Evolutionary conservation across 2,113 vertebrate genomes (phyloP).

Genomic region (Campylomormyrus numenius): DNA sequence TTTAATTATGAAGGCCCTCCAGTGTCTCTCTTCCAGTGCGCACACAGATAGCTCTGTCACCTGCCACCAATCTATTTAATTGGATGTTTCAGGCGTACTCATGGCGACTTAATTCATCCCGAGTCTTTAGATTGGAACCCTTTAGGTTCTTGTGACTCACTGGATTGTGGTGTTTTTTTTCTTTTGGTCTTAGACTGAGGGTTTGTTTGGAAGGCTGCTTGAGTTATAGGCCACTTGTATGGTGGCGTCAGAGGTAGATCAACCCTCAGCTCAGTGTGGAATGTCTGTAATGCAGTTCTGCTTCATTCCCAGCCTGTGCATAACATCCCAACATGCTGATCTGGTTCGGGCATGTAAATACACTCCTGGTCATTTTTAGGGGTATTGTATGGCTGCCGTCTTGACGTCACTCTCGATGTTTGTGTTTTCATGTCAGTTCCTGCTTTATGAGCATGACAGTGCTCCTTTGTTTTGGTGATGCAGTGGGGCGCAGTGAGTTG

Average conservation of each 20-base stretch:
- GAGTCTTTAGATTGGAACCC: not conserved
- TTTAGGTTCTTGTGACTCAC: not conserved
- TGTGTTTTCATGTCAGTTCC: not conserved
- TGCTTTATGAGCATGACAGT: not conserved
- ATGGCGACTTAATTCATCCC: not conserved
- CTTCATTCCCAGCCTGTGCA: not conserved
- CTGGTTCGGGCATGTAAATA: not conserved
- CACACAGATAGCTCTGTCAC: not conserved
- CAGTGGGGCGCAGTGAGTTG: not conserved
- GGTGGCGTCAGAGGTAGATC: not conserved
- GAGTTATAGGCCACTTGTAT: not conserved
- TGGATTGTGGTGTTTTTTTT: not conserved
- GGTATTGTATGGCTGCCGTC: not conserved
- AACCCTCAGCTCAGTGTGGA: not conserved
- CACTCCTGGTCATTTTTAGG: not conserved
- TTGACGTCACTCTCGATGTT: not conserved
- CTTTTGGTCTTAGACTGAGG: not conserved
- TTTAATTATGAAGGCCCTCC: not conserved
- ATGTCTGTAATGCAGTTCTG: not conserved
- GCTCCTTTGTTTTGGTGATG: not conserved
- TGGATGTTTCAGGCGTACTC: not conserved
- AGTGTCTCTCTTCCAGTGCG: not conserved
- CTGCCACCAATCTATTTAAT: not conserved
- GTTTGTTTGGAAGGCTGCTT: not conserved
- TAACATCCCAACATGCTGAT: not conserved